Conservation (phyloP, 2,113 vertebrate genomes). For the Etheostoma cragini region DNA sequence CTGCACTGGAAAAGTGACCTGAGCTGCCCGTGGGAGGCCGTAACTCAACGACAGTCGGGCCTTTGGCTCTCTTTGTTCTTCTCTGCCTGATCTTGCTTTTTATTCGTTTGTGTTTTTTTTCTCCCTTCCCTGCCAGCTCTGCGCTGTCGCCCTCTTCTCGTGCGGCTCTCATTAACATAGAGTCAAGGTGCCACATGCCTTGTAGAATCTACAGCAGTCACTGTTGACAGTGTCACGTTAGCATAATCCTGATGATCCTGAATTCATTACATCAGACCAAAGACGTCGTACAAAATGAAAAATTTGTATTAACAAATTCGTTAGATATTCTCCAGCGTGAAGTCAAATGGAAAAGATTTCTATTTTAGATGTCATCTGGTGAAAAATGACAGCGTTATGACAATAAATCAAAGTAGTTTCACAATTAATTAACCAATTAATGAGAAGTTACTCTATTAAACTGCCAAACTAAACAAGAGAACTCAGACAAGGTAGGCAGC, state of each 20-base stretch:
- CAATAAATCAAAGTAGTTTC: conserved; percentile 52
- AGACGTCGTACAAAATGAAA: conserved; percentile 23
- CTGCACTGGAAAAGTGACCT: conserved; percentile 38
- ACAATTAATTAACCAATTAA: conserved; percentile 65
- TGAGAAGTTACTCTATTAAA: conserved; percentile 54
- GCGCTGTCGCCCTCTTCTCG: background rate
- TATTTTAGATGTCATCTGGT: conserved; percentile 48
- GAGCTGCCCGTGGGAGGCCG: conserved; percentile 18
- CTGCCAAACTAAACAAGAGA: conserved; percentile 58
- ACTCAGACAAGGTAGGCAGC: conserved; percentile 24
- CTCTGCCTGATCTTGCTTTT: background rate
- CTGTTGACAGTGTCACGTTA: conserved; percentile 3
- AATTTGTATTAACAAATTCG: conserved; percentile 44
- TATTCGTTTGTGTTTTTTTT: background rate
- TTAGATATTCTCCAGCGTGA: conserved; percentile 19
- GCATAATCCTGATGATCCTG: conserved; percentile 11
- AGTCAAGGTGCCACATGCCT: conserved; percentile 17
- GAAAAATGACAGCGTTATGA: conserved; percentile 46
- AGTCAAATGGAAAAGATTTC: conserved; percentile 36
- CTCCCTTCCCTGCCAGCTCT: conserved; percentile 7
- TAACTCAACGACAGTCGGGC: conserved; percentile 44
- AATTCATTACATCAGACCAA: conserved; percentile 36
- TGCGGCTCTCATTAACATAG: conserved; percentile 34
- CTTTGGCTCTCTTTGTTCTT: conserved; percentile 33
- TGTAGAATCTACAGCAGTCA: background rate